These are phyloP conservation scores for Agrotis exclamationis DNA, from an alignment of 2,888 invertebrate genomes.

Conservation along the genomic window DNA sequence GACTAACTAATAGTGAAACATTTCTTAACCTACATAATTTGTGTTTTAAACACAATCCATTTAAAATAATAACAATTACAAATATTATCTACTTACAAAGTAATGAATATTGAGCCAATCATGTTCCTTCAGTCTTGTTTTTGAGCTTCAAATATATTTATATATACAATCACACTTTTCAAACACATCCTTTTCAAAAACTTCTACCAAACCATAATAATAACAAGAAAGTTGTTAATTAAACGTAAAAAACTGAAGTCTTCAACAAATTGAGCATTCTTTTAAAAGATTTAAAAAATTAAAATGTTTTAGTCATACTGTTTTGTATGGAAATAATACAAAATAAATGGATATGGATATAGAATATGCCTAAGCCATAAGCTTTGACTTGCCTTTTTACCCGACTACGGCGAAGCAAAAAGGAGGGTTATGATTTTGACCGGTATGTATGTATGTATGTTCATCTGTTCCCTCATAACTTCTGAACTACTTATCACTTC, in stretches of 20 bases:
- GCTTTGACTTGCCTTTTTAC: too few relatives aligned
- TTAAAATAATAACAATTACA: conserved; percentile 9
- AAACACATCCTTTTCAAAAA: background rate
- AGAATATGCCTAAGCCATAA: too few relatives aligned
- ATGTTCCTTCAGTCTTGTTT: conserved; percentile 76
- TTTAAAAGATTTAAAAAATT: conserved; percentile 3
- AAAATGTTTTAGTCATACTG: background rate
- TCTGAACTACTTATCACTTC: too few relatives aligned
- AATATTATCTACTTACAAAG: conserved; percentile 3
- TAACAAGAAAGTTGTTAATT: conserved; percentile 7
- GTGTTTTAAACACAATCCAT: conserved; percentile 68
- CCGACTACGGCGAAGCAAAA: too few relatives aligned
- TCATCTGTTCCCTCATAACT: too few relatives aligned
- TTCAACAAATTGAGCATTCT: conserved; percentile 36
- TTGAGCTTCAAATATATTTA: conserved; percentile 62
- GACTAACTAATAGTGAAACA: background rate
- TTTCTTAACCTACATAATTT: conserved; percentile 42
- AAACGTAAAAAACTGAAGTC: conserved; percentile 21
- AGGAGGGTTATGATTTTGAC: too few relatives aligned
- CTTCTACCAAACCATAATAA: background rate
- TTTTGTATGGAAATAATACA: background rate
- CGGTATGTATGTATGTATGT: too few relatives aligned
- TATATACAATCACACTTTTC: background rate
- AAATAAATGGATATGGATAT: too few relatives aligned
- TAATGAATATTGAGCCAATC: conserved; percentile 76